phyloP scores from a whole-genome alignment of 2,797 vertebrate species.

The Chlorospingus semifuscus region DNA sequence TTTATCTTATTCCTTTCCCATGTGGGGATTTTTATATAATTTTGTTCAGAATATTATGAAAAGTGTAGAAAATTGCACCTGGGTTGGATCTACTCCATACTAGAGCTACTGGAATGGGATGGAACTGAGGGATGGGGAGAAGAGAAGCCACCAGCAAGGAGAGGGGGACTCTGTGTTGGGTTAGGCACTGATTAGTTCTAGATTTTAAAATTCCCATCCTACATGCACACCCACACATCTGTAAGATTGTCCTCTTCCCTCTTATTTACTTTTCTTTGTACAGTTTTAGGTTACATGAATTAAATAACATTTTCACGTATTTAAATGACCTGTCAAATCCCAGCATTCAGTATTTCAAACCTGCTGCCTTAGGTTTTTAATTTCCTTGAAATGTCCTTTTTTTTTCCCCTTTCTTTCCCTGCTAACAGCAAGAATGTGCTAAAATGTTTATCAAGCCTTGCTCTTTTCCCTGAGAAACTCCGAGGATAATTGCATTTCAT shows the following conservation, averaged over 20 bases:
- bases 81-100: neutral
- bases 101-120: neutral
- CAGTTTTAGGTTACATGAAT: neutral
- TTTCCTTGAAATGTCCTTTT: conserved; percentile 48
- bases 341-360: neutral
- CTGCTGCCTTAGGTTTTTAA: neutral
- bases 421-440: conserved; percentile 18
- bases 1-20: neutral
- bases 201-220: neutral
- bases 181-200: neutral
- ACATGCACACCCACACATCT: neutral
- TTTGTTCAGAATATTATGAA: neutral
- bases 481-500: conserved; percentile 68
- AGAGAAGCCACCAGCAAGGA: neutral
- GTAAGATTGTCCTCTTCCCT: neutral
- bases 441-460: conserved; percentile 55
- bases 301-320: neutral
- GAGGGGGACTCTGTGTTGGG: fast-evolving
- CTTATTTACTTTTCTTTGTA: neutral
- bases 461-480: conserved; percentile 63
- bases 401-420: neutral
- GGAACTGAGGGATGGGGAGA: neutral
- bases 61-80: neutral
- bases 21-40: fast-evolving
- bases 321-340: neutral